Conservation (phyloP, 1,140 invertebrate species). For the Pteromalus puparum region DNA sequence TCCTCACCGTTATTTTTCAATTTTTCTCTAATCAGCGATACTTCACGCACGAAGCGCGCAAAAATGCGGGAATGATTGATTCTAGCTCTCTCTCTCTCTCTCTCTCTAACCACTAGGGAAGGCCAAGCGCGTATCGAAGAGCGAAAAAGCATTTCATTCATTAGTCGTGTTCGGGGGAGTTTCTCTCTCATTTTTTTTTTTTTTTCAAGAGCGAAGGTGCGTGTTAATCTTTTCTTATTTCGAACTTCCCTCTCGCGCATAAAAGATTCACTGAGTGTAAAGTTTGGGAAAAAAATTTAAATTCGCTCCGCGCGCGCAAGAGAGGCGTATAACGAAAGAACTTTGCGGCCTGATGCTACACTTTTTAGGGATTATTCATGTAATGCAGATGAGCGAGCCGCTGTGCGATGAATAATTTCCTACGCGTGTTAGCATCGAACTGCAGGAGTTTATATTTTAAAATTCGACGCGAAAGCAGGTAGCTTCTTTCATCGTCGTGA, state of each 20-base stretch:
- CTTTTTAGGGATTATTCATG: conserved; percentile 13
- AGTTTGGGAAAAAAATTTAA: conserved; percentile 30
- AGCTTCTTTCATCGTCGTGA: not conserved
- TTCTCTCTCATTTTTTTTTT: conserved; percentile 17
- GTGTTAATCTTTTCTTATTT: not conserved
- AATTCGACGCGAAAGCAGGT: no score
- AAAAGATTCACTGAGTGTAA: conserved; percentile 37
- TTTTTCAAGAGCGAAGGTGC: not conserved
- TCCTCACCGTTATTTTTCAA: conserved; percentile 21
- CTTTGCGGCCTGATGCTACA: not conserved
- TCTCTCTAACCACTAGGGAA: not conserved
- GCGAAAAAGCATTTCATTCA: conserved; percentile 47
- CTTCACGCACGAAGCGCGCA: not conserved
- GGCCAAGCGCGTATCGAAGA: conserved; percentile 14
- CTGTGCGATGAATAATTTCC: not conserved
- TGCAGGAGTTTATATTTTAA: no score
- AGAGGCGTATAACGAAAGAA: conserved; percentile 8
- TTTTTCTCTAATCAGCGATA: conserved; percentile 23
- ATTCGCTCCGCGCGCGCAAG: not conserved
- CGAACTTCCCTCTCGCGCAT: not conserved
- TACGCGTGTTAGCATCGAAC: not conserved
- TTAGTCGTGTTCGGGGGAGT: conserved; percentile 16
- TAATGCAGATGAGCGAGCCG: conserved; percentile 1
- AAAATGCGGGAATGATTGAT: conserved; percentile 1
- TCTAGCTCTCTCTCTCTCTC: not conserved